Base-by-base conservation (phyloP, 2,888 invertebrate genomes). In the Microplitis manilae region DNA sequence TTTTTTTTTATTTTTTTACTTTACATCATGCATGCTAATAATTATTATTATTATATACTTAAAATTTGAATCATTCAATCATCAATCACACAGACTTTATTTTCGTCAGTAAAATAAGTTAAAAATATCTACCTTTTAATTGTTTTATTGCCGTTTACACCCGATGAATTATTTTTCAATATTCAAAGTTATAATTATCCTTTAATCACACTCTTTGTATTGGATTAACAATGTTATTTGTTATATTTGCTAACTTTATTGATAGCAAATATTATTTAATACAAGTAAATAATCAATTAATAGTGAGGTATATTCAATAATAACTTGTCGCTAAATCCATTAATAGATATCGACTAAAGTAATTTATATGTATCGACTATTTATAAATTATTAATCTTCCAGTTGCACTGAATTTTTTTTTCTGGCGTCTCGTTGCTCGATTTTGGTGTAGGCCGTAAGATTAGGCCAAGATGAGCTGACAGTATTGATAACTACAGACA, bases 311-410 rank as follows among this genome's bases (percentile, higher is more conserved):
- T 40, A 39, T 39, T 72, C n/a, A 62, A 40, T 62, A 62, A 62
- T 72, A 17, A 72, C 39, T 64, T 30, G 40, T 17, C 72, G 30
- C 30, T 61, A 13, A 72, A 72, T 72, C 61, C 72, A 72, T 72
- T 40, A 15, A 72, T 39, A 38, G 62, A 72, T 13, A 62, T 72
- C 40, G 9, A 72, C 5, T 72, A 30, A 30, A 30, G 30, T 30
- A 30, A 30, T 30, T 4, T 30, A 30, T 30, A 30, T 30, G 2
- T 4, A 30, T 30, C 30, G 30, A 30, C 30, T 30, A 30, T 30
- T 30, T 30, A 30, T 30, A 30, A 30, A 30, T 30, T 30, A 2
- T 30, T 30, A 4, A 30, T 30, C 30, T 30, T 30, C 30, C 30
- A 30, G 30, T 30, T 30, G 30, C 30, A 30, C 30, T 30, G 30